Evolutionary conservation across 2,888 invertebrate species (phyloP).

Genomic region (Phengaris arion): DNA sequence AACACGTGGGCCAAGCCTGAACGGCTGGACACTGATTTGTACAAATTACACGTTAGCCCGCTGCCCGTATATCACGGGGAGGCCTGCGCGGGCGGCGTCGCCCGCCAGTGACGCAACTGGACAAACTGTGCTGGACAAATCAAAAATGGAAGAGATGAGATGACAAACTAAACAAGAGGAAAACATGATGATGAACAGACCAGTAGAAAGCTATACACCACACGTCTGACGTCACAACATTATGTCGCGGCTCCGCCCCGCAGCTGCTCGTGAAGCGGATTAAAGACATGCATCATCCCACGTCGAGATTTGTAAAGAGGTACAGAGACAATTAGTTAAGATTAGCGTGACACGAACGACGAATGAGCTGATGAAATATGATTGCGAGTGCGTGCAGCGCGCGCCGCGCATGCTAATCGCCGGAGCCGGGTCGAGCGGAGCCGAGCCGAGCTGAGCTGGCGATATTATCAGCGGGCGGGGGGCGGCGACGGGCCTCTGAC

Average conservation of each 20-base stretch:
- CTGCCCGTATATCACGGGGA: neutral
- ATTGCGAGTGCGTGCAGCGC: conserved; percentile 16
- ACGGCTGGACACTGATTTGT: conserved; percentile 21
- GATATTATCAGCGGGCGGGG: conserved; percentile 31
- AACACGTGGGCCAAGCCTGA: neutral
- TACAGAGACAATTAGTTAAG: conserved; percentile 18
- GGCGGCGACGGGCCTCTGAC: conserved; percentile 47
- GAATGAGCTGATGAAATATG: conserved; percentile 9
- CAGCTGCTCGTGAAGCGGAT: neutral
- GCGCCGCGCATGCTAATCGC: conserved; percentile 19
- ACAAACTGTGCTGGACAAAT: neutral
- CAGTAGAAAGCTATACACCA: neutral
- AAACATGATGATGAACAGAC: neutral
- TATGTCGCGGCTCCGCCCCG: neutral
- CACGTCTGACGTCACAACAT: neutral
- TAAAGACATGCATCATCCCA: conserved; percentile 19
- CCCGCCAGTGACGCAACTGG: neutral
- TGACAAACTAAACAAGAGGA: too few relatives aligned
- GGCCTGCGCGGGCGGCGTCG: neutral
- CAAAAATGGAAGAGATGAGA: neutral
- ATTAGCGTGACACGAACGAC: conserved; percentile 21
- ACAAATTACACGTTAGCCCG: conserved; percentile 15
- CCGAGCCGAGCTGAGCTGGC: conserved; percentile 34
- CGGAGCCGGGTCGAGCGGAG: neutral
- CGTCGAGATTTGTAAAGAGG: conserved; percentile 11